Conservation (phyloP, 2,888 invertebrate species). For the Ornithoptera priamus region DNA sequence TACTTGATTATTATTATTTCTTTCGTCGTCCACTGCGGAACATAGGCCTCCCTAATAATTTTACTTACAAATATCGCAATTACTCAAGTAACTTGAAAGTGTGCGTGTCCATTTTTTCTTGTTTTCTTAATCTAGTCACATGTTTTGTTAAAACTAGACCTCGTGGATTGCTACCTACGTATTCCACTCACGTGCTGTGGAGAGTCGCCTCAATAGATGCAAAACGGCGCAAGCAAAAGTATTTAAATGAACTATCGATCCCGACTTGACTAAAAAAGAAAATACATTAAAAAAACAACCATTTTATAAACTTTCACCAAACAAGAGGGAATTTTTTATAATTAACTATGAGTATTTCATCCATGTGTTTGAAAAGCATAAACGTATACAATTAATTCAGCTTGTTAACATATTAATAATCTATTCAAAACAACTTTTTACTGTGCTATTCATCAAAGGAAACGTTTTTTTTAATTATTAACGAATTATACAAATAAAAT, state of each 20-base stretch:
- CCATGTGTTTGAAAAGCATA: neutral
- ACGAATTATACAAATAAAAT: too few relatives aligned
- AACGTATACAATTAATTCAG: neutral
- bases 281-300: slow-evolving; percentile 10
- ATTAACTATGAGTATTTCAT: neutral
- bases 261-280: neutral
- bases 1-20: too few relatives aligned
- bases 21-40: too few relatives aligned
- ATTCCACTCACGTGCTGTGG: slow-evolving; percentile 16
- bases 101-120: slow-evolving; percentile 13
- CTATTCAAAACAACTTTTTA: neutral
- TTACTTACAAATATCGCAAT: too few relatives aligned
- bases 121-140: slow-evolving; percentile 19
- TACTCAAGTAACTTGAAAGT: neutral
- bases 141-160: slow-evolving; percentile 14
- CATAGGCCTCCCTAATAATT: too few relatives aligned
- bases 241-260: slow-evolving; percentile 25
- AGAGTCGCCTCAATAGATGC: slow-evolving; percentile 21
- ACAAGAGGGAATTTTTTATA: neutral
- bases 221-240: slow-evolving; percentile 28
- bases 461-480: too few relatives aligned
- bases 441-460: neutral
- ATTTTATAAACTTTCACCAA: neutral
- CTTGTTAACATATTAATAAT: neutral
- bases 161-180: neutral